A percentile compares a stretch with the other conserved stretches of the same genome.
Evolutionary conservation across 2,113 vertebrate species (phyloP).

Genomic region (Coracopsis vasa): DNA sequence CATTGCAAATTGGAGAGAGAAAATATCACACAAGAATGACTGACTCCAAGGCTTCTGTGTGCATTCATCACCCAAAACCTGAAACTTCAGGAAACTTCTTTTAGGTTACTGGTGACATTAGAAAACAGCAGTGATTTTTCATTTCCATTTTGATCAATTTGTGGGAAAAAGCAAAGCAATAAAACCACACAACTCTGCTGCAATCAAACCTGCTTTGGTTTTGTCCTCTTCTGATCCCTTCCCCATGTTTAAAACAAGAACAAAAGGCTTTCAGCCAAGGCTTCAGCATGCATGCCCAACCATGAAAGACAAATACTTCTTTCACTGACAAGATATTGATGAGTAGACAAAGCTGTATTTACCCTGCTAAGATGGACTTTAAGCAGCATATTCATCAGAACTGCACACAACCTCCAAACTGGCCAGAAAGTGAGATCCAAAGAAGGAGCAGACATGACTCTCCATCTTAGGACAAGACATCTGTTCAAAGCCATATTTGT

Average conservation of each 20-base stretch:
- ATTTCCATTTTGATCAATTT: background rate
- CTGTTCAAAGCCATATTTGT: background rate
- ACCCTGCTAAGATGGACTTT: background rate
- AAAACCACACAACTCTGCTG: background rate
- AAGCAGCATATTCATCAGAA: background rate
- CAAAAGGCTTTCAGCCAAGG: background rate
- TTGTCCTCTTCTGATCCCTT: background rate
- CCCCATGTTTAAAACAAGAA: background rate
- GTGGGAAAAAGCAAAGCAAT: background rate
- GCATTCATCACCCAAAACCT: background rate
- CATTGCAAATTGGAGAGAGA: background rate
- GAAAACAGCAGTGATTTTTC: background rate
- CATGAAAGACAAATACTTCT: background rate
- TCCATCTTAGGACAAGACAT: rapidly evolving
- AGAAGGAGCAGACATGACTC: background rate
- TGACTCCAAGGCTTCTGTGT: background rate
- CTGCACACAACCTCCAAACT: background rate
- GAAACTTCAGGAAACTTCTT: background rate
- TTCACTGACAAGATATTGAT: background rate
- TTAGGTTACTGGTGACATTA: background rate
- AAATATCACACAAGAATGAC: background rate
- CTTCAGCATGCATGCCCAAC: background rate
- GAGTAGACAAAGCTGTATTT: background rate
- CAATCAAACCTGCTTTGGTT: background rate
- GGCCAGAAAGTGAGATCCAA: background rate